These are phyloP conservation scores for Brienomyrus longianalis DNA, from an alignment of 2,113 vertebrate species.

Conservation along the genomic window DNA sequence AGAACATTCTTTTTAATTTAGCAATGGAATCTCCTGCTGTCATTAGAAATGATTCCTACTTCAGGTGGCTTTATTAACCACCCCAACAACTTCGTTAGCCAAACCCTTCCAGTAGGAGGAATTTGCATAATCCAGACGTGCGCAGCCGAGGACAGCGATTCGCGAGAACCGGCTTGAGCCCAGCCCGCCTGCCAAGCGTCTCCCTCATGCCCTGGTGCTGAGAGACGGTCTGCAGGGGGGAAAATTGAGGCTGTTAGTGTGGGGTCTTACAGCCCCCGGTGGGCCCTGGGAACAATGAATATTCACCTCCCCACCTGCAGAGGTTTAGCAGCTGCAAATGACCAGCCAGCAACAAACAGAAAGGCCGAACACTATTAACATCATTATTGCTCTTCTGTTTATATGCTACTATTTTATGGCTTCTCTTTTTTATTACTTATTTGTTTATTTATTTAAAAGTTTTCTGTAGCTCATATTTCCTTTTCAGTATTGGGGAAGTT, in stretches of 20 bases:
- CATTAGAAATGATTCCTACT: not conserved
- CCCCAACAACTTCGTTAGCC: not conserved
- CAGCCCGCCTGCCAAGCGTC: not conserved
- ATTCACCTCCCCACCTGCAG: not conserved
- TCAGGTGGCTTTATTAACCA: not conserved
- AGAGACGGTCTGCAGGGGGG: not conserved
- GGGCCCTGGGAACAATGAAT: not conserved
- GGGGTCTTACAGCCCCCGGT: constrained; percentile 34
- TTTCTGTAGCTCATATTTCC: not conserved
- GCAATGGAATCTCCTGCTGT: not conserved
- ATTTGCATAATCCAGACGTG: not conserved
- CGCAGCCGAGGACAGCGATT: not conserved
- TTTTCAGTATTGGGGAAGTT: too few relatives aligned
- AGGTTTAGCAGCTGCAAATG: not conserved
- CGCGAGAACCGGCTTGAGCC: not conserved
- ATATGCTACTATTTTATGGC: not conserved
- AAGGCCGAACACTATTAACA: not conserved
- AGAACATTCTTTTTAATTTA: not conserved
- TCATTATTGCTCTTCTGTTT: too few relatives aligned
- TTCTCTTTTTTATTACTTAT: not conserved
- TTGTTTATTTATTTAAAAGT: not conserved
- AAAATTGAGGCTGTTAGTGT: not conserved
- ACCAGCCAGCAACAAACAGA: not conserved
- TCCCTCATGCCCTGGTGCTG: not conserved
- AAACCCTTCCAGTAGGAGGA: not conserved